These are phyloP conservation scores for Willisornis vidua DNA, from an alignment of 2,113 vertebrate genomes.

Conservation along the genomic window DNA sequence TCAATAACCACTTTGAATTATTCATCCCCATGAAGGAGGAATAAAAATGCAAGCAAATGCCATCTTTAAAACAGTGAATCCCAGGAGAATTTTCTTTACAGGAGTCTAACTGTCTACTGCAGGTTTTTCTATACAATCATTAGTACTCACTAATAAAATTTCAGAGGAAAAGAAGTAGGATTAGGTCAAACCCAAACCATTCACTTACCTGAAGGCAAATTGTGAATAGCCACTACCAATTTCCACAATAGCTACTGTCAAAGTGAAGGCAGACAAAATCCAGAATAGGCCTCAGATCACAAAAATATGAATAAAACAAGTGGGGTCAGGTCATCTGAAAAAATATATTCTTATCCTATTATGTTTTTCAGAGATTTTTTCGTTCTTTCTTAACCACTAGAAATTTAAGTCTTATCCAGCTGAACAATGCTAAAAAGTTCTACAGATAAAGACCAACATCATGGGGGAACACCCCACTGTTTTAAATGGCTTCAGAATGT, in stretches of 20 bases:
- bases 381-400: not conserved
- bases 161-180: not conserved
- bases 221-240: not conserved
- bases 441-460: not conserved
- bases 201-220: not conserved
- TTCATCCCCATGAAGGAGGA: conserved; percentile 36
- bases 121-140: not conserved
- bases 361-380: not conserved
- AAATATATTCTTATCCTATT: not conserved
- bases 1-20: conserved; percentile 59
- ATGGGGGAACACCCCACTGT: not conserved
- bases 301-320: not conserved
- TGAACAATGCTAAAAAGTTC: not conserved
- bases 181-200: not conserved
- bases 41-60: conserved; percentile 31
- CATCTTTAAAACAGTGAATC: not conserved
- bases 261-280: not conserved
- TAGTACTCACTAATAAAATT: not conserved
- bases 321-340: not conserved
- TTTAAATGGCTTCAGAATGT: not conserved
- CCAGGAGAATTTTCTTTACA: not conserved
- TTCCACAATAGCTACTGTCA: not conserved
- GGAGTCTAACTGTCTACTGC: not conserved
- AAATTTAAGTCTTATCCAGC: not conserved
- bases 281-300: not conserved